These are phyloP conservation scores for Melanerpes formicivorus DNA, from an alignment of 2,113 vertebrate species.

Conservation along the genomic window DNA sequence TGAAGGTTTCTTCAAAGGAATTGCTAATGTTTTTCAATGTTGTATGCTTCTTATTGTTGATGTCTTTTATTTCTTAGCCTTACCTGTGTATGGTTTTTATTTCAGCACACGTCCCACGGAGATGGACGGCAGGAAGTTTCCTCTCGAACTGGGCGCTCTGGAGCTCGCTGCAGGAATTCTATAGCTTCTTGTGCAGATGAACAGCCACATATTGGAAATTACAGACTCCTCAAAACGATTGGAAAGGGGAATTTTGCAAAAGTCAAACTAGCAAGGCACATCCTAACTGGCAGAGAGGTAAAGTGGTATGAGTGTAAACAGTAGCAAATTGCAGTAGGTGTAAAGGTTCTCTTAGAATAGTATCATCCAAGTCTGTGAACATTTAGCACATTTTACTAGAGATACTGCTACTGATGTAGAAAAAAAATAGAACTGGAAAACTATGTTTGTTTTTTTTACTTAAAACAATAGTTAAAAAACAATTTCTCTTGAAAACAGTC, in stretches of 20 bases:
- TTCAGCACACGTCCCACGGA: constrained; percentile 91
- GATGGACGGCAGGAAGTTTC: constrained; percentile 89
- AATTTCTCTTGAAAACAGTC: not conserved
- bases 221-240: constrained; percentile 96
- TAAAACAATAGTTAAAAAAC: not conserved
- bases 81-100: constrained; percentile 29
- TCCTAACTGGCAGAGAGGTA: constrained; percentile 98
- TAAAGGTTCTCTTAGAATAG: not conserved
- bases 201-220: constrained; percentile 94
- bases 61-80: not conserved
- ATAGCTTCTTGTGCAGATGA: constrained; percentile 89
- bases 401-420: not conserved
- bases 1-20: not conserved
- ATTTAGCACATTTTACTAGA: not conserved
- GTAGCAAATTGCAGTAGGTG: not conserved
- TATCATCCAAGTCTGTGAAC: not conserved
- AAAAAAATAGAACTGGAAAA: not conserved
- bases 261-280: constrained; percentile 96
- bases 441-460: not conserved
- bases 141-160: constrained; percentile 85
- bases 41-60: not conserved
- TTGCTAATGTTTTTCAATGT: not conserved
- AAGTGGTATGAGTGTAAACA: constrained; percentile 26
- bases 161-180: constrained; percentile 90
- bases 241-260: constrained; percentile 99